Evolutionary conservation across 1,140 invertebrate species (phyloP), one percentile per base, ranked within the genome.

Genomic region (Propsilocerus akamusi): DNA sequence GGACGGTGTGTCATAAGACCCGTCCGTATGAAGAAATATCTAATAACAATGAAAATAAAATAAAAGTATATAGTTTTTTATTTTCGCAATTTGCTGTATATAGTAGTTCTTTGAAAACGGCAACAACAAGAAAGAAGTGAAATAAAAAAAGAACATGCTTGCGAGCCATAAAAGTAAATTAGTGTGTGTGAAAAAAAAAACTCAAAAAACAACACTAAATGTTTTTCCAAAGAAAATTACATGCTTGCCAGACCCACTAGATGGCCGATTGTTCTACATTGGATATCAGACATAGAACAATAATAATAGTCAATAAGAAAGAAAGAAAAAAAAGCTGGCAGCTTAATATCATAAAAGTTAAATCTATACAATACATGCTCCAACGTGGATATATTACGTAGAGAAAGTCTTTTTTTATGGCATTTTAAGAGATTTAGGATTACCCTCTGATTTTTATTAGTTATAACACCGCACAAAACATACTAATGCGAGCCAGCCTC

Each of bases 261-360:
- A 41, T 41, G 17, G 34, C 14, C 22, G 34, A n/a, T 41, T 41
- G 34, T 41, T 41, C 34, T 41, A 41, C 34, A 41, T 41, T 41
- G 34, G 14, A 41, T 20, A 17, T 41, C 17, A 20, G 22, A 17
- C 34, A 41, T n/a, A n/a, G n/a, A n/a, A n/a, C n/a, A n/a, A n/a
- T n/a, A n/a, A n/a, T n/a, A n/a, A n/a, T 41, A 5, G 14, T 41
- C 10, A 41, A 41, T n/a, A 41, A 11, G 28, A 30, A 30, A 30
- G 28, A 30, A 30, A 30, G n/a, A n/a, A 30, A 30, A 30, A 30
- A n/a, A n/a, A n/a, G n/a, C n/a, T n/a, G n/a, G 28, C 11, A 30
- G 11, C 14, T 30, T 12, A 30, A 30, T 3, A 4, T 30, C 14
- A 12, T 30, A 30, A 30, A 30, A 30, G 2, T 12, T 12, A 30